A percentile compares a stretch with the other conserved stretches of the same genome.
phyloP scores from a whole-genome alignment of 2,113 vertebrate genomes.

The Hylia prasina region DNA sequence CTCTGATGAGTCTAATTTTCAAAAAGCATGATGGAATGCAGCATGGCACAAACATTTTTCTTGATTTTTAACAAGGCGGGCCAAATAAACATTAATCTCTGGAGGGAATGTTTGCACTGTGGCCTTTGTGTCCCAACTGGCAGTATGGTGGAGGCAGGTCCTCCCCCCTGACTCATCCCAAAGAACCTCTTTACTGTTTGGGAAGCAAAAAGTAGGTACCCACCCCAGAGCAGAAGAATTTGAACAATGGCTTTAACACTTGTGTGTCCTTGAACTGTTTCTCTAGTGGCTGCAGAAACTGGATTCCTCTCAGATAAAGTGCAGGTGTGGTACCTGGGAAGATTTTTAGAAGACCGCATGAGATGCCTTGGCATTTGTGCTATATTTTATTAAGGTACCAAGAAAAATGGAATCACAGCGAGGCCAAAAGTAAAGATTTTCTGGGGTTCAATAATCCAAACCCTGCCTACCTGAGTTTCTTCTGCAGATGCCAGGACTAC shows the following conservation, averaged over 20 bases:
- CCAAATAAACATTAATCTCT: background rate
- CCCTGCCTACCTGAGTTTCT: background rate
- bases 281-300: background rate
- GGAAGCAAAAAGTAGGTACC: background rate
- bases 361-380: background rate
- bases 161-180: background rate
- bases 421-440: background rate
- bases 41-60: background rate
- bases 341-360: background rate
- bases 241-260: background rate
- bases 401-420: background rate
- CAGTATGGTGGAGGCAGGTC: background rate
- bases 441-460: background rate
- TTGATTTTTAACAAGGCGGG: background rate
- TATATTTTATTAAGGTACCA: background rate
- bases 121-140: background rate
- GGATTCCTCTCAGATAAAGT: background rate
- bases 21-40: background rate
- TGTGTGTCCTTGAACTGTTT: background rate
- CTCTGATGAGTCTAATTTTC: background rate
- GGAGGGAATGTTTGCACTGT: background rate
- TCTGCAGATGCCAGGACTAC: background rate
- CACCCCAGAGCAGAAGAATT: background rate
- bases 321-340: background rate
- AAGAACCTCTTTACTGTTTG: background rate